Conservation (phyloP, 2,888 invertebrate genomes). For the Ernsta delagoae region DNA sequence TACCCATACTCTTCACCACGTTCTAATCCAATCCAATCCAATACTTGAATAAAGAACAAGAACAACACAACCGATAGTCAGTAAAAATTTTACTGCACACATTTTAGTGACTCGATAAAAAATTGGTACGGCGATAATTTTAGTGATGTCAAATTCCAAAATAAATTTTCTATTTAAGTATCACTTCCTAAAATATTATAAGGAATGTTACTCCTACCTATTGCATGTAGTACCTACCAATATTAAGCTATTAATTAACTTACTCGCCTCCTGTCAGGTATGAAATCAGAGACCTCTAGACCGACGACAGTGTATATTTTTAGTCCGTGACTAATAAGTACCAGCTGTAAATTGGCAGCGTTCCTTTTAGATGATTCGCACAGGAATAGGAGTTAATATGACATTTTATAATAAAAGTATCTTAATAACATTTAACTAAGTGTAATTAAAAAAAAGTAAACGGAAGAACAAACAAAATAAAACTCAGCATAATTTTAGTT, state of each 20-base stretch:
- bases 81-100: no score
- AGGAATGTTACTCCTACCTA: not conserved
- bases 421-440: not conserved
- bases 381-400: no score
- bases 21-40: no score
- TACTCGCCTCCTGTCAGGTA: constrained; percentile 14
- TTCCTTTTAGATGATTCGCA: not conserved
- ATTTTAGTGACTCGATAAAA: no score
- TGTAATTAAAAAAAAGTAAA: not conserved
- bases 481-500: constrained; percentile 53
- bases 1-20: no score
- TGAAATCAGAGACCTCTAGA: constrained; percentile 27
- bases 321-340: constrained; percentile 14
- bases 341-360: not conserved
- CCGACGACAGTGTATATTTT: constrained; percentile 14
- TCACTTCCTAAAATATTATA: no score
- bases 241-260: constrained; percentile 3
- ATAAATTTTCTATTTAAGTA: no score
- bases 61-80: no score
- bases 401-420: no score
- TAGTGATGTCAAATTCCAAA: no score
- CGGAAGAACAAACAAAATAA: not conserved
- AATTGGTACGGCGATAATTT: no score
- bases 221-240: not conserved
- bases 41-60: no score